Base-by-base conservation (phyloP, 1,140 invertebrate species). In the Halyomorpha halys region DNA sequence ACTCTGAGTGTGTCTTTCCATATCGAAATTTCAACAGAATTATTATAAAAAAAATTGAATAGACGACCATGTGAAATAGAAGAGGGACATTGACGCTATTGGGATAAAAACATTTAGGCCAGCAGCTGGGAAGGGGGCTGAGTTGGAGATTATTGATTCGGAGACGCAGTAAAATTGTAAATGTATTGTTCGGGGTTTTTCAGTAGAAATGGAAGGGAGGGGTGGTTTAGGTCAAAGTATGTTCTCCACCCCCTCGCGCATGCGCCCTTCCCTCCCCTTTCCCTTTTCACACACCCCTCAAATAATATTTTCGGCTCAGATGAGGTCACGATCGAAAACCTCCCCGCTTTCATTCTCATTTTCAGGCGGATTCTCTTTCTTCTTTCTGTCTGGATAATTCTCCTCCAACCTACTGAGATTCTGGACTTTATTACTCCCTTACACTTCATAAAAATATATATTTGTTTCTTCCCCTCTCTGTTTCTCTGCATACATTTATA, bases 161-260 rank as follows among this genome's bases (percentile, higher is more conserved):
- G 18, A 56, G 53, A 25, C 18, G 18, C 53, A 23, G 19, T 56
- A 15, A 56, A 56, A 56, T 56, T 56, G 53, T 56, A 56, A 56
- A 56, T 56, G 53, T 56, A 56, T 56, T 56, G 53, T 56, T 56
- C 53, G 53, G 53, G 53, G 59, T 60, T 39, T 39, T 60, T 60
- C 59, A 39, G 39, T 60, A 30, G 61, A 47, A 51, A 62, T 47
- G 61, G 25, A 51, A 49, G 61, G 45, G 44, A 49, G 61, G 45
- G 61, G 39, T 16, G 25, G 39, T 19, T 25, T 56, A 56, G 53
- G 53, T 56, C 53, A 56, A 56, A 56, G 53, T 56, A 15, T 56
- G 53, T 23, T 56, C 53, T 56, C 53, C 19, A 21, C 53, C 23
- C 23, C 15, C 23, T 23, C 23, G 53, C 53, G 53, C 53, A 25